Conservation (phyloP, 2,888 invertebrate genomes). For the Melanchra persicariae region DNA sequence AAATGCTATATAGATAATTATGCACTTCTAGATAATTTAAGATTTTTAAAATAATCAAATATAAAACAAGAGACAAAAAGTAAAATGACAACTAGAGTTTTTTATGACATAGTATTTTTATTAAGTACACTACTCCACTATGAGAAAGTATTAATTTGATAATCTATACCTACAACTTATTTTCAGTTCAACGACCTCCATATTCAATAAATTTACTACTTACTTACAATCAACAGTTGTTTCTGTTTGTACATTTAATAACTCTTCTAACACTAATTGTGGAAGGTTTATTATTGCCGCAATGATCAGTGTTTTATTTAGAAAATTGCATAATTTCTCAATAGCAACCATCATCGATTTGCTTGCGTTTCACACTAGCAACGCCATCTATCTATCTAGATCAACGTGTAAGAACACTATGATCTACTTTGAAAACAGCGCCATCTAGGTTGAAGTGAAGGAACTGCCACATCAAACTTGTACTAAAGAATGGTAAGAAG, state of each 20-base stretch:
- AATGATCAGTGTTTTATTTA: slow-evolving; percentile 37
- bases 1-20: not conserved
- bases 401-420: not conserved
- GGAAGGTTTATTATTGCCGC: slow-evolving; percentile 34
- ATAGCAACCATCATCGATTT: slow-evolving; percentile 40
- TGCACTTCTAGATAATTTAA: not conserved
- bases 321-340: slow-evolving; percentile 60
- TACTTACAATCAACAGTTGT: slow-evolving; percentile 12
- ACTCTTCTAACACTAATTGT: slow-evolving; percentile 17
- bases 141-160: not conserved
- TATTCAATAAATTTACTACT: slow-evolving; percentile 1
- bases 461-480: not conserved
- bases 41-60: not conserved
- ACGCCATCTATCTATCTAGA: slow-evolving; percentile 58
- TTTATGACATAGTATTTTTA: too few species aligned
- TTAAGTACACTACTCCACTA: too few species aligned
- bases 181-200: slow-evolving; percentile 3
- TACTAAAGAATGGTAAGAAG: not conserved
- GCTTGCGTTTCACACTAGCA: slow-evolving; percentile 2
- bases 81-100: too few species aligned
- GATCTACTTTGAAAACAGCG: slow-evolving; percentile 25
- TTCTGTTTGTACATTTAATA: slow-evolving; percentile 26
- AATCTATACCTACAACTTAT: not conserved
- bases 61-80: too few species aligned
- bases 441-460: slow-evolving; percentile 48